A percentile compares a stretch with the other conserved stretches of the same genome.
Evolutionary conservation across 2,113 vertebrate genomes (phyloP).

Genomic region (Pomatorhinus ruficollis): DNA sequence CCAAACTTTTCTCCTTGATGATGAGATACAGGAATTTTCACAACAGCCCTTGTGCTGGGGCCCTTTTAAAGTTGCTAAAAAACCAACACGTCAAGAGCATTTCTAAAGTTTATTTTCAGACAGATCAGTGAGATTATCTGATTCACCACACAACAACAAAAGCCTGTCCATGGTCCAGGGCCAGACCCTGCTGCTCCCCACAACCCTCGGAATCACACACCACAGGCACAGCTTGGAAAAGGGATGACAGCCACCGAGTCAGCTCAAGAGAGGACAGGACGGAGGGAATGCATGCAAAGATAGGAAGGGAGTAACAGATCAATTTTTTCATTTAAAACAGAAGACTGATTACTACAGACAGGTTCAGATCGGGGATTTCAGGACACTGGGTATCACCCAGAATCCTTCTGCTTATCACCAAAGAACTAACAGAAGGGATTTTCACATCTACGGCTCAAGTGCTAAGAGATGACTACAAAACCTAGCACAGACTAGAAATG

Average conservation of each 20-base stretch:
- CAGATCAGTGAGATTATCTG: neutral
- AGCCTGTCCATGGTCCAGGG: neutral
- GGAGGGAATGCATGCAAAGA: neutral
- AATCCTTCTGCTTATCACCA: neutral
- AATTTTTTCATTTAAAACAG: neutral
- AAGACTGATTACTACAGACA: neutral
- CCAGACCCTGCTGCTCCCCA: neutral
- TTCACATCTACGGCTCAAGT: neutral
- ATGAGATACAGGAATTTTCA: neutral
- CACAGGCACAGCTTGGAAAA: neutral
- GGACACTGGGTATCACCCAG: neutral
- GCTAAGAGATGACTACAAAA: neutral
- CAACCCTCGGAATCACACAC: neutral
- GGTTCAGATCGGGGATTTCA: neutral
- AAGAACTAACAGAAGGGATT: neutral
- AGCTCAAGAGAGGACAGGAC: neutral
- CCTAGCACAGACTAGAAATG: neutral
- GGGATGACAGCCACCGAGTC: neutral
- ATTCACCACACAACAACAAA: neutral
- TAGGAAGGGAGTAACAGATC: neutral
- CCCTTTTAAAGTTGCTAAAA: neutral
- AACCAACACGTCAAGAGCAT: accelerated
- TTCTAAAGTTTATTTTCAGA: neutral
- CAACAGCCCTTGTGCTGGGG: neutral
- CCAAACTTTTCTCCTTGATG: neutral